phyloP scores from a whole-genome alignment of 2,888 invertebrate species.

The Nymphalis urticae region DNA sequence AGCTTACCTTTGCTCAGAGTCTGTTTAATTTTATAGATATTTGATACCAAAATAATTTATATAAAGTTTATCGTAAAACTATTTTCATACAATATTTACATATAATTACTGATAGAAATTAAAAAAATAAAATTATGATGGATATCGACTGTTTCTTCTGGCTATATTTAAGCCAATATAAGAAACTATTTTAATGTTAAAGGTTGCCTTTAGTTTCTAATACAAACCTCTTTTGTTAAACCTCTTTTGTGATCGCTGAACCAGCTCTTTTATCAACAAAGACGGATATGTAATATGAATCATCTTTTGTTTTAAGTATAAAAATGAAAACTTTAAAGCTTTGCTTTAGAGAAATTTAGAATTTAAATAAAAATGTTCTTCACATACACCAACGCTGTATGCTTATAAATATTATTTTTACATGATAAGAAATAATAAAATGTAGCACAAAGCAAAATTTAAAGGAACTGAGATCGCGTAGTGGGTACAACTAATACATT shows the following conservation, averaged over 20 bases:
- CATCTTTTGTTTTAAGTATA: not conserved
- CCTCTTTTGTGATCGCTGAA: not conserved
- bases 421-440: too few species aligned
- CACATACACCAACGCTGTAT: too few species aligned
- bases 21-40: slow-evolving; percentile 25
- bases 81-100: not conserved
- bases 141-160: too few species aligned
- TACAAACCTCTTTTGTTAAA: not conserved
- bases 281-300: slow-evolving; percentile 8
- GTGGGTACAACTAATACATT: too few species aligned
- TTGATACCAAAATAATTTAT: slow-evolving; percentile 2
- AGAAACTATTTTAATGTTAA: not conserved
- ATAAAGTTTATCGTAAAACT: not conserved
- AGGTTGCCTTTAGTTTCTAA: not conserved
- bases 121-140: too few species aligned
- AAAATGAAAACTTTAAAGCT: not conserved
- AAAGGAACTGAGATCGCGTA: too few species aligned
- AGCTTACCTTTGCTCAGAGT: slow-evolving; percentile 23
- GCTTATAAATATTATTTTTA: too few species aligned
- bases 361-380: too few species aligned
- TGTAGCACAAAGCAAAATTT: too few species aligned
- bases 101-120: too few species aligned
- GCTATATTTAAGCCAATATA: not conserved
- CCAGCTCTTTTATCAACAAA: not conserved
- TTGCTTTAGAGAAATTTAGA: too few species aligned